Evolutionary conservation across 53 echinoderm and acorn worm species (phyloP).

Genomic region (Pentamera pediparva): DNA sequence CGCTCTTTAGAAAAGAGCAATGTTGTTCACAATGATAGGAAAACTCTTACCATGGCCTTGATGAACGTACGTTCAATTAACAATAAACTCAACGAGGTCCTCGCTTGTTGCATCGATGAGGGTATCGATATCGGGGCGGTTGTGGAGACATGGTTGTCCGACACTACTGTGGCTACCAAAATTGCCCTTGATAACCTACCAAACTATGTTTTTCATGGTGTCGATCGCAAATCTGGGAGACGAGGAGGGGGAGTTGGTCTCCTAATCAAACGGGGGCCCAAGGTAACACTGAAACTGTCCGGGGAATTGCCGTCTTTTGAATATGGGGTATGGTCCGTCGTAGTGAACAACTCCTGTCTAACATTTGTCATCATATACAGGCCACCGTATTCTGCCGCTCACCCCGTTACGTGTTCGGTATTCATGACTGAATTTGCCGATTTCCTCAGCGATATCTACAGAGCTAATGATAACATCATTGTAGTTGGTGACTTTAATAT

Average conservation of each 20-base stretch:
- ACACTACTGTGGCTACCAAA: neutral
- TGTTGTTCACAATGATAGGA: neutral
- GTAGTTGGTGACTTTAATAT: slow-evolving; percentile 3
- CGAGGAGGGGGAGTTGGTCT: neutral
- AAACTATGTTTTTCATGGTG: neutral
- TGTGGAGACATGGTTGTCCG: neutral
- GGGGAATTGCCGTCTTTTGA: too few relatives aligned
- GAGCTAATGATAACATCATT: neutral
- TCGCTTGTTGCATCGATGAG: neutral
- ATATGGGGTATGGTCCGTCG: slow-evolving; percentile 1
- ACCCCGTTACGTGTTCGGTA: too few relatives aligned
- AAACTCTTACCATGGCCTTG: neutral
- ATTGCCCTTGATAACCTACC: neutral
- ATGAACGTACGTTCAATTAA: slow-evolving; percentile 4
- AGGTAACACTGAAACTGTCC: neutral
- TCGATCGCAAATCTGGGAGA: neutral
- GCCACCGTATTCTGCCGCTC: too few relatives aligned
- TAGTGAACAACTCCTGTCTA: neutral
- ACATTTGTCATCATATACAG: neutral
- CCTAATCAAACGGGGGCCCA: neutral
- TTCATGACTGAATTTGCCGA: too few relatives aligned
- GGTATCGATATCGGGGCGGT: neutral
- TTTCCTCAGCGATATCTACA: neutral
- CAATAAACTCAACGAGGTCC: neutral
- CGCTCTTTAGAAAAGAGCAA: neutral